These are phyloP conservation scores for Toxotes chatareus DNA, from an alignment of 2,113 vertebrate genomes.

Conservation along the genomic window DNA sequence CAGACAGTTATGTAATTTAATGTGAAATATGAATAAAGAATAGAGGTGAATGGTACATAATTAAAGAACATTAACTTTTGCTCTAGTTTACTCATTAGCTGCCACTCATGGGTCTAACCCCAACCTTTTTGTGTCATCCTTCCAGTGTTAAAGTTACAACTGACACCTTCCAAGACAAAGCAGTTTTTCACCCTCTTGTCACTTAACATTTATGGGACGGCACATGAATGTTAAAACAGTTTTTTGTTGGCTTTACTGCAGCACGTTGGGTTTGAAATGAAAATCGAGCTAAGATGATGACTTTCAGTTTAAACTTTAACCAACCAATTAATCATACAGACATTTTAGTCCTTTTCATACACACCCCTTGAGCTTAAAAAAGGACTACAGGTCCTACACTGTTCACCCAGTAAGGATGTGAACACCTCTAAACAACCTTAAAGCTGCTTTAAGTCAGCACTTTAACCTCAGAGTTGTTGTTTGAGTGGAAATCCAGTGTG, in stretches of 20 bases:
- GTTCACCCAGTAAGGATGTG: not conserved
- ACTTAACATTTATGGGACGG: not conserved
- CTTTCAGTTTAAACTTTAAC: not conserved
- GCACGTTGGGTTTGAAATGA: not conserved
- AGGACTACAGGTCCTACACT: not conserved
- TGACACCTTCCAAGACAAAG: not conserved
- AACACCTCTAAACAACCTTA: not conserved
- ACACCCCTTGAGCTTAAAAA: not conserved
- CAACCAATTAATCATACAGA: not conserved
- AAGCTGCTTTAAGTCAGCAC: not conserved
- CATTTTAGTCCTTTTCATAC: not conserved
- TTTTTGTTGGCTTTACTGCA: not conserved
- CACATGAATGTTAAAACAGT: not conserved
- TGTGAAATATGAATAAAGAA: slow-evolving; percentile 36
- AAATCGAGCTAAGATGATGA: not conserved
- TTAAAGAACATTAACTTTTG: slow-evolving; percentile 15
- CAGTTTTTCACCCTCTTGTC: not conserved
- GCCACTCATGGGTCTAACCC: not conserved
- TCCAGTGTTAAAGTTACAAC: not conserved
- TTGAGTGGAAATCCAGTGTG: not conserved
- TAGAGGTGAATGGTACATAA: slow-evolving; percentile 12
- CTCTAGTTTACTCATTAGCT: slow-evolving; percentile 2
- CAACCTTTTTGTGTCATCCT: not conserved
- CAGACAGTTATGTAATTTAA: slow-evolving; percentile 41
- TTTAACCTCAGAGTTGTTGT: not conserved